phyloP scores from a whole-genome alignment of 2,888 invertebrate genomes.

The Dynastes tityus region DNA sequence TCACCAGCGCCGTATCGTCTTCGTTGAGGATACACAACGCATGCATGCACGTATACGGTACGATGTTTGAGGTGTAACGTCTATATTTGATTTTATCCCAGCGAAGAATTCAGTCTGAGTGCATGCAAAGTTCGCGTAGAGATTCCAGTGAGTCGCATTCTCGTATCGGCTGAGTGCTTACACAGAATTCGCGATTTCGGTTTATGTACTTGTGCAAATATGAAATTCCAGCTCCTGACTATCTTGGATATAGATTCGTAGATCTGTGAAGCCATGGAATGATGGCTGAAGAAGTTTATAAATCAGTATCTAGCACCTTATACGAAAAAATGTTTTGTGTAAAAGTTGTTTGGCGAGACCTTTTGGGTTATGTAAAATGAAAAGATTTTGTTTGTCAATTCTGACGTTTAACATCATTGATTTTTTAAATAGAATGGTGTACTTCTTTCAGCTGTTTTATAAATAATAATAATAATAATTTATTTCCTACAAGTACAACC shows the following conservation, averaged over 20 bases:
- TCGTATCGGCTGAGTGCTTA: constrained; percentile 44
- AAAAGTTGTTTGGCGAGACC: too few relatives aligned
- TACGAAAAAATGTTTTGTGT: too few relatives aligned
- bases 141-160: constrained; percentile 20
- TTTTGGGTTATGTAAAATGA: too few relatives aligned
- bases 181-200: constrained; percentile 45
- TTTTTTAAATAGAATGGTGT: too few relatives aligned
- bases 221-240: constrained; percentile 16
- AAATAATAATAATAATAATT: too few relatives aligned
- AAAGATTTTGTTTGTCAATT: too few relatives aligned
- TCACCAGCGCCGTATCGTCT: background rate
- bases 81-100: constrained; percentile 58
- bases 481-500: too few relatives aligned
- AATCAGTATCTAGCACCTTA: too few relatives aligned
- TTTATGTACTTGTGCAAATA: constrained; percentile 45
- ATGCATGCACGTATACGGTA: background rate
- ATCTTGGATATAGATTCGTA: background rate
- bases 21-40: background rate
- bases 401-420: too few relatives aligned
- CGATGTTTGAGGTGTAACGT: constrained; percentile 55
- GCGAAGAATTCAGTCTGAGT: constrained; percentile 55
- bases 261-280: background rate
- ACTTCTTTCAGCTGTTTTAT: too few relatives aligned
- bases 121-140: constrained; percentile 52
- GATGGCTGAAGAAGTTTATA: too few relatives aligned